Percentiles rank a stretch among this genome's conserved stretches.
phyloP scores from a whole-genome alignment of 2,888 invertebrate species.

The Altica lythri region DNA sequence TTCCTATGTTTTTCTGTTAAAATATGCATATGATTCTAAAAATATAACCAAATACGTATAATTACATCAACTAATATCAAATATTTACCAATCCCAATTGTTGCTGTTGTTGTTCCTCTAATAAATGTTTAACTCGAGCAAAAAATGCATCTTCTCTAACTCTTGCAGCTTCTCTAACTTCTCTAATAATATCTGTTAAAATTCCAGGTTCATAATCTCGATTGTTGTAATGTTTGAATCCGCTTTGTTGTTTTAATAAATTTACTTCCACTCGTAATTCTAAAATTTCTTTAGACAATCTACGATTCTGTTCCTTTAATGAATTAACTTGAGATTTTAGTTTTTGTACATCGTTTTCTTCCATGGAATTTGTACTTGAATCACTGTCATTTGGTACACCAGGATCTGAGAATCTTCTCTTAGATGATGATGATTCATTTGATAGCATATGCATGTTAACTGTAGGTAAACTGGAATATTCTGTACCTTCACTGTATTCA shows the following conservation, averaged over 20 bases:
- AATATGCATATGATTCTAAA: constrained; percentile 69
- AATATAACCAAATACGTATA: constrained; percentile 48
- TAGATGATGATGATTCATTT: constrained; percentile 58
- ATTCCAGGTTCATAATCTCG: constrained; percentile 72
- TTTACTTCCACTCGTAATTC: constrained; percentile 70
- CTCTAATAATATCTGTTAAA: constrained; percentile 72
- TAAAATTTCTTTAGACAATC: constrained; percentile 74
- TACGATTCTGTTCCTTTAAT: constrained; percentile 73
- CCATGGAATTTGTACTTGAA: constrained; percentile 61
- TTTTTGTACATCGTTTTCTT: constrained; percentile 65
- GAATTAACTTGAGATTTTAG: constrained; percentile 75
- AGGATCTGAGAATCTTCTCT: constrained; percentile 70
- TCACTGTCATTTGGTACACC: constrained; percentile 61
- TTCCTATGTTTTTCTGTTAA: constrained; percentile 68
- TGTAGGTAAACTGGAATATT: constrained; percentile 73
- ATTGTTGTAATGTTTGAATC: constrained; percentile 50
- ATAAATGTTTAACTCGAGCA: constrained; percentile 64
- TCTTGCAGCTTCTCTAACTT: constrained; percentile 74
- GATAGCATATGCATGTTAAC: constrained; percentile 68
- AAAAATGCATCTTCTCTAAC: constrained; percentile 74
- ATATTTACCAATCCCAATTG: constrained; percentile 54
- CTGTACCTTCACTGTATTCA: constrained; percentile 46
- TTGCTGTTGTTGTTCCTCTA: constrained; percentile 64
- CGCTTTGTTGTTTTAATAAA: constrained; percentile 52
- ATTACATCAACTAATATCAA: not conserved